A percentile compares a stretch with the other conserved stretches of the same genome.
phyloP scores from a whole-genome alignment of 2,113 vertebrate genomes.

The Macrotus californicus region DNA sequence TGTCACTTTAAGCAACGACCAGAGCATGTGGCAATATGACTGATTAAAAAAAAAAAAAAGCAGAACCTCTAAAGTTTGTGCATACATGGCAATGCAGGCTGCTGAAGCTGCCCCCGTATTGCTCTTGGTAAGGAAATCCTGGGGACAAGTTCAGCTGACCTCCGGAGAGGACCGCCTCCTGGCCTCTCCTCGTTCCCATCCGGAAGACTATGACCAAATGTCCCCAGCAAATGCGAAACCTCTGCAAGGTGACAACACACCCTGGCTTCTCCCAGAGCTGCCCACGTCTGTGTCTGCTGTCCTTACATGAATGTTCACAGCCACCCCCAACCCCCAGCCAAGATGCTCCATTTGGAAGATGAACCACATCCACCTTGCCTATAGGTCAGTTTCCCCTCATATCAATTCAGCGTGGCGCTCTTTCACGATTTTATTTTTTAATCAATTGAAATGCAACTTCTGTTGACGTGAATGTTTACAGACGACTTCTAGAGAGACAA shows the following conservation, averaged over 20 bases:
- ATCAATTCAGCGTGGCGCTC: neutral
- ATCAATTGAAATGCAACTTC: neutral
- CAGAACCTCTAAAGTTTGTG: too few relatives aligned
- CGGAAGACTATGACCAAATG: neutral
- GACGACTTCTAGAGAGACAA: neutral
- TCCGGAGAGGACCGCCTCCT: neutral
- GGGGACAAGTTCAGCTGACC: neutral
- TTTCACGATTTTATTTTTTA: neutral
- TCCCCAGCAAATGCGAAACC: neutral
- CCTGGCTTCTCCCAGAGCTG: neutral
- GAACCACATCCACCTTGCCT: neutral
- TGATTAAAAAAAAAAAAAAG: neutral
- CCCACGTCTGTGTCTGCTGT: too few relatives aligned
- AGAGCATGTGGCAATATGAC: accelerated
- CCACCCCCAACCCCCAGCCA: neutral
- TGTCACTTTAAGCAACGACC: neutral
- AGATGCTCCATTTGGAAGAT: neutral
- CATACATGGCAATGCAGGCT: too few relatives aligned
- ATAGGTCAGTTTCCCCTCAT: neutral
- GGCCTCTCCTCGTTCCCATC: neutral
- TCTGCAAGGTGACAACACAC: accelerated
- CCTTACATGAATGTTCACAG: neutral
- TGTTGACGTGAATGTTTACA: neutral
- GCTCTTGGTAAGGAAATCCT: too few relatives aligned
- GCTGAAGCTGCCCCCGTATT: neutral